A percentile compares a stretch with the other conserved stretches of the same genome.
Conservation (phyloP, 1,140 invertebrate genomes). For the Andricus grossulariae region DNA sequence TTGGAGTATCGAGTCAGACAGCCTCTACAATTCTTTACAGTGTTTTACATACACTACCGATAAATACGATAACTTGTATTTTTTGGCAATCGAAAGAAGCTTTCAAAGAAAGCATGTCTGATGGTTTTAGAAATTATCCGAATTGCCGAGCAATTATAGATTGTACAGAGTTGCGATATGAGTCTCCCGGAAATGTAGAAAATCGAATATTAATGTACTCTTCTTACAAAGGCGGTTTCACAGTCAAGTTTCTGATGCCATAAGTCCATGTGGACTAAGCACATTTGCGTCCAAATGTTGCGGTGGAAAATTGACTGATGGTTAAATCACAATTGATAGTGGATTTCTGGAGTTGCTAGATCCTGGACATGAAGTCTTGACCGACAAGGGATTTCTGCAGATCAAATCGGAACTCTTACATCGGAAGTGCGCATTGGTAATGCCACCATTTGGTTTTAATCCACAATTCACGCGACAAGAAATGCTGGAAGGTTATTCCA, state of each 20-base stretch:
- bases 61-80: conserved; percentile 31
- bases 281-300: conserved; percentile 27
- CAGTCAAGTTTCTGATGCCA: conserved; percentile 39
- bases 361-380: conserved; percentile 51
- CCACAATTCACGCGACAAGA: conserved; percentile 45
- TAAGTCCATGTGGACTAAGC: conserved; percentile 31
- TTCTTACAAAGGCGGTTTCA: conserved; percentile 37
- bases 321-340: conserved; percentile 41
- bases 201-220: no score
- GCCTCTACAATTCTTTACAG: conserved; percentile 10
- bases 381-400: no score
- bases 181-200: conserved; percentile 36
- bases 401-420: no score
- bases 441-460: no score
- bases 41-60: background rate
- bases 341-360: conserved; percentile 55
- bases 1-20: background rate
- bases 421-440: no score
- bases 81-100: conserved; percentile 37
- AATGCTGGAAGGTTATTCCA: conserved; percentile 50
- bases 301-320: conserved; percentile 37
- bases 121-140: conserved; percentile 34
- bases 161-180: conserved; percentile 36
- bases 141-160: no score
- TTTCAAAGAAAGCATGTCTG: conserved; percentile 27